A percentile compares a stretch with the other conserved stretches of the same genome.
These are phyloP conservation scores for Cinclus cinclus DNA, from an alignment of 2,113 vertebrate species.

Conservation along the genomic window DNA sequence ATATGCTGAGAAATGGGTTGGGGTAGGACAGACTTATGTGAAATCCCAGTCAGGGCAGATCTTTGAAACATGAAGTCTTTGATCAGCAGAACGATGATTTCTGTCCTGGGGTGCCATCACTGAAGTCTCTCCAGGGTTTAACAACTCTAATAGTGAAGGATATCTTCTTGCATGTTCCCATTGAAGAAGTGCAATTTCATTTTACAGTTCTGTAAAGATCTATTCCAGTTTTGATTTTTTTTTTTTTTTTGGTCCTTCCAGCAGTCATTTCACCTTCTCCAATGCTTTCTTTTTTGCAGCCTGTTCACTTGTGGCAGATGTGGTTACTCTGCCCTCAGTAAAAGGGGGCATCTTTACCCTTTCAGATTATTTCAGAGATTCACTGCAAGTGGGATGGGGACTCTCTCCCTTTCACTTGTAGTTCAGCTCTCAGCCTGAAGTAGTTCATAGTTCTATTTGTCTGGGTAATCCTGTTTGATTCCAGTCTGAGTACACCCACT, in stretches of 20 bases:
- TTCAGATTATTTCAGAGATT: background rate
- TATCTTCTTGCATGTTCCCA: background rate
- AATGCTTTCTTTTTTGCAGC: background rate
- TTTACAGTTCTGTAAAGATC: background rate
- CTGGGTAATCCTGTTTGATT: background rate
- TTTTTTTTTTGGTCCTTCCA: background rate
- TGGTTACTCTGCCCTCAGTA: background rate
- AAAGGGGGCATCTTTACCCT: background rate
- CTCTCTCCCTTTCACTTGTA: accelerated
- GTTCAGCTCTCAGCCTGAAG: background rate
- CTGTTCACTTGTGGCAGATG: background rate
- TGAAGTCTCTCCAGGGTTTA: background rate
- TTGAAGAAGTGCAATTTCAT: background rate
- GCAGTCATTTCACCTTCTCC: background rate
- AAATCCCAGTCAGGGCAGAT: background rate
- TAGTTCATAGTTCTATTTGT: background rate
- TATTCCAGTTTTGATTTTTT: background rate
- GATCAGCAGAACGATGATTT: background rate
- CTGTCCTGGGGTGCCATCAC: background rate
- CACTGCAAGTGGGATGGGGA: background rate
- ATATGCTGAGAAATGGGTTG: background rate
- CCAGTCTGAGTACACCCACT: background rate
- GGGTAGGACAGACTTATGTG: background rate
- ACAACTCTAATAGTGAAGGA: background rate
- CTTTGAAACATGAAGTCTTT: background rate